These are phyloP conservation scores for Hirundo rustica DNA, from an alignment of 2,797 vertebrate species.

Conservation along the genomic window DNA sequence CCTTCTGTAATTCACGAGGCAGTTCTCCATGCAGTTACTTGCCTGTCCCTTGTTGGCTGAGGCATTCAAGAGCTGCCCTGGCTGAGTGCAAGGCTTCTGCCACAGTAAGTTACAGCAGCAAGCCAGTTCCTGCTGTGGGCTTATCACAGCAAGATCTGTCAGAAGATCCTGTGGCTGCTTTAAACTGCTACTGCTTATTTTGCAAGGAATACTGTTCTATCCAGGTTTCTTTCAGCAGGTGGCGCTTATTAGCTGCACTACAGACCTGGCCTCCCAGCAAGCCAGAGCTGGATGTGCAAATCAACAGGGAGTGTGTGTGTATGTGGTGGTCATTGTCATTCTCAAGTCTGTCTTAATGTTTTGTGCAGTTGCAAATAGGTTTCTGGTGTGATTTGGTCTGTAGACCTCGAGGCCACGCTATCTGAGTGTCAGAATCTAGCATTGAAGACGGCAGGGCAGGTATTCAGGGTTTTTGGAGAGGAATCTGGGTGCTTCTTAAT, in stretches of 20 bases:
- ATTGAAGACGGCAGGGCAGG: background rate
- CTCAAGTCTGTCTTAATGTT: background rate
- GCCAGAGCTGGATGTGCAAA: background rate
- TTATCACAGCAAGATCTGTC: background rate
- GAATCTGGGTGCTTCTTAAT: background rate
- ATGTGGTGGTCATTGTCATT: rapidly evolving
- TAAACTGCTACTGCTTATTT: background rate
- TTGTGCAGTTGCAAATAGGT: background rate
- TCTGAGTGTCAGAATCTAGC: background rate
- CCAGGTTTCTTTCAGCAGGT: constrained; percentile 39
- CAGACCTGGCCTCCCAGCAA: background rate
- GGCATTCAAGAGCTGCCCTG: background rate
- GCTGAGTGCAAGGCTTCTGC: background rate
- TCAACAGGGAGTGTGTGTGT: rapidly evolving
- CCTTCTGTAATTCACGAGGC: background rate
- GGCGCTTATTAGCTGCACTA: background rate
- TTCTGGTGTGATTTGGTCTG: background rate
- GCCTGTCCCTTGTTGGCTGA: background rate
- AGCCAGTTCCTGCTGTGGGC: background rate
- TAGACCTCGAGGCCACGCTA: background rate
- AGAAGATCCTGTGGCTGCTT: background rate
- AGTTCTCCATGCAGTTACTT: background rate
- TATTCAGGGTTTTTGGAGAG: background rate
- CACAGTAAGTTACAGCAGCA: background rate
- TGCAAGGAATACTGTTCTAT: background rate